These are phyloP conservation scores for Gryon sp. DNA, from an alignment of 1,140 invertebrate genomes.

Conservation along the genomic window DNA sequence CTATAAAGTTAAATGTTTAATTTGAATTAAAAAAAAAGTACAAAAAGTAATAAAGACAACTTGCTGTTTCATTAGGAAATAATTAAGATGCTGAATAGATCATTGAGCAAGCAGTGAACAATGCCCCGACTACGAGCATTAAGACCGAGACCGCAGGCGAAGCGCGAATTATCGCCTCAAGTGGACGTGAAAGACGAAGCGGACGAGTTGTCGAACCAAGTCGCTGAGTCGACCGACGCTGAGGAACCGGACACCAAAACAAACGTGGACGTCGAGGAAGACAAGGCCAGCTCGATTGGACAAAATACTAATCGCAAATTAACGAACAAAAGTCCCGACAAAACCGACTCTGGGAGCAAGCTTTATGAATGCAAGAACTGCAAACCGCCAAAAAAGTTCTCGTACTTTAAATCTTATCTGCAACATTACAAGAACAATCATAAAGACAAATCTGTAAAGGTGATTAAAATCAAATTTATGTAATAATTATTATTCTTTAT, in stretches of 20 bases:
- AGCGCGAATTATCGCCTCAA: conserved; percentile 40
- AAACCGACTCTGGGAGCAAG: conserved; percentile 27
- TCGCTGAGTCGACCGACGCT: not conserved
- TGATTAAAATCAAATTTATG: conserved; percentile 62
- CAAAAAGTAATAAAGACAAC: too few relatives aligned
- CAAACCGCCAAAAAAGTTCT: conserved; percentile 65
- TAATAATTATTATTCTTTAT: not conserved
- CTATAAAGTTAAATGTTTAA: too few relatives aligned
- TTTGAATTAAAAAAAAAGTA: too few relatives aligned
- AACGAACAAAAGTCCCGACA: conserved; percentile 44
- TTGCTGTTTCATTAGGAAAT: not conserved
- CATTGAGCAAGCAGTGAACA: conserved; percentile 1
- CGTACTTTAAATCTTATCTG: conserved; percentile 82
- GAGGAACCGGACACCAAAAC: conserved; percentile 12
- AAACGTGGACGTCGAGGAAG: conserved; percentile 2
- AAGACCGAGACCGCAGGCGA: conserved; percentile 65
- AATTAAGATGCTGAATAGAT: conserved; percentile 25
- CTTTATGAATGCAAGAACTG: conserved; percentile 72
- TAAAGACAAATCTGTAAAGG: conserved; percentile 77
- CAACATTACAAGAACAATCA: conserved; percentile 83
- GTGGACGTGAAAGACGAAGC: conserved; percentile 32
- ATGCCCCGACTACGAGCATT: conserved; percentile 68
- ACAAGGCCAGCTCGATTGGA: conserved; percentile 24
- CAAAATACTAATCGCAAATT: conserved; percentile 36
- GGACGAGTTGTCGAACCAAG: conserved; percentile 39